These are phyloP conservation scores for Magallana ariakensis DNA, from an alignment of 1,140 invertebrate species.

Conservation along the genomic window DNA sequence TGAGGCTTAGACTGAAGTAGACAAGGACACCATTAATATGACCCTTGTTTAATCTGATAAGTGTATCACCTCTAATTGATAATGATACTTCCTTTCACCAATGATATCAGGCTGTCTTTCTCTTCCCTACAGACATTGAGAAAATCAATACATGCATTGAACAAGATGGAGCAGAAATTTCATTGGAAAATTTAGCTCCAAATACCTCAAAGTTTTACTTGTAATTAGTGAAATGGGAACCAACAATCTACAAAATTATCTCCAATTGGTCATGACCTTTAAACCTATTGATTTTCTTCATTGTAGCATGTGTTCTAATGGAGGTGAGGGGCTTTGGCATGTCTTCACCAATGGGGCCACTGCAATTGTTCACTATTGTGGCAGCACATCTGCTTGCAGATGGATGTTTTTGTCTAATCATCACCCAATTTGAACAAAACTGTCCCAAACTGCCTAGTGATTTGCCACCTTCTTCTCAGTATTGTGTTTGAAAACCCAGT, in stretches of 20 bases:
- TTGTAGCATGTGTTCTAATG: slow-evolving; percentile 26
- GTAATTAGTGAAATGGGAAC: slow-evolving; percentile 19
- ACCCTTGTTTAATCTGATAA: not conserved
- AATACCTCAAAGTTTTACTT: not conserved
- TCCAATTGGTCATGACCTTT: slow-evolving; percentile 28
- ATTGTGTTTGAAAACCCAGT: not conserved
- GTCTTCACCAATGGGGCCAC: slow-evolving; percentile 5
- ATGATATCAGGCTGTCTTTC: not conserved
- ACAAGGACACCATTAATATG: not conserved
- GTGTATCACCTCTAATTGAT: slow-evolving; percentile 33
- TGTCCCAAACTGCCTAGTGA: slow-evolving; percentile 20
- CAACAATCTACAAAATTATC: slow-evolving; percentile 25
- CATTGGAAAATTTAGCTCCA: not conserved
- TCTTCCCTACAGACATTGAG: not conserved
- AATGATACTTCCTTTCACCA: slow-evolving; percentile 31
- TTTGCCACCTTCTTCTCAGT: slow-evolving; percentile 1
- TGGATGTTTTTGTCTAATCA: slow-evolving; percentile 31
- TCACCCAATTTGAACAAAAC: slow-evolving; percentile 13
- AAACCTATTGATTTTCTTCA: slow-evolving; percentile 3
- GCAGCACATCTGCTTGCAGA: slow-evolving; percentile 28
- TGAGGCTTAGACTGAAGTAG: not conserved
- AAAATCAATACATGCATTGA: slow-evolving; percentile 7
- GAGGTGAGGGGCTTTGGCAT: slow-evolving; percentile 5
- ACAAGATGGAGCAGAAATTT: not conserved
- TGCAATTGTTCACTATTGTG: slow-evolving; percentile 29